Base-by-base conservation (phyloP, 1,140 invertebrate species). In the Choristoneura fumiferana region DNA sequence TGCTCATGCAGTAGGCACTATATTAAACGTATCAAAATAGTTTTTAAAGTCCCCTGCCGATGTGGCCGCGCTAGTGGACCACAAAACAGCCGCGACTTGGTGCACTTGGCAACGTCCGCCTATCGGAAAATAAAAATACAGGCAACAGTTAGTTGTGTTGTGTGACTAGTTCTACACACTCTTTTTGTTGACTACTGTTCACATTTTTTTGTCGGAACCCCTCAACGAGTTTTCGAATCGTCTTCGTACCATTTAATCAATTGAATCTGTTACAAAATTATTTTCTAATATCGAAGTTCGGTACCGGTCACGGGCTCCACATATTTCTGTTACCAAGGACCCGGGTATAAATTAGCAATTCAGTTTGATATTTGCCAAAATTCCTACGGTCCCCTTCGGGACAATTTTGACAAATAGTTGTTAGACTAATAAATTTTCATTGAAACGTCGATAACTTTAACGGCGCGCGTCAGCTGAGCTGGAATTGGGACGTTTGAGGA, bases 341-440 rank as follows among this genome's bases (percentile, higher is more conserved):
- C 61, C 69, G 68, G 69, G 73, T 71, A 77, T 71, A 81, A 83
- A 83, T 84, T 78, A 78, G 73, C 73, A 69, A 63, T 76, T 79
- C 73, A 72, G 78, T 66, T 76, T 60, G 76, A 82, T 76, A 81
- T 82, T 84, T 78, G 78, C 62, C 65, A 72, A 80, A 84, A 82
- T 80, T 77, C 81, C 69, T 49, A 4, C 58, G 55, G 54, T 64
- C 66, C 81, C n/a, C n/a, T 76, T 77, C 63, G 80, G 81, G 77
- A 81, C 74, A 76, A 84, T 78, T 87, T 82, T 85, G 82, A 85
- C 82, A 84, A 87, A 84, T 87, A 87, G 82, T 87, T 83, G 67
- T 69, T 65, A 73, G 73, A 85, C 81, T 83, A 84, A 85, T 87
- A 84, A 86, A 87, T 86, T 87, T 84, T 71, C 78, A 83, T 81